Conservation (phyloP, 2,113 vertebrate genomes). For the Nannobrachium achirus region DNA sequence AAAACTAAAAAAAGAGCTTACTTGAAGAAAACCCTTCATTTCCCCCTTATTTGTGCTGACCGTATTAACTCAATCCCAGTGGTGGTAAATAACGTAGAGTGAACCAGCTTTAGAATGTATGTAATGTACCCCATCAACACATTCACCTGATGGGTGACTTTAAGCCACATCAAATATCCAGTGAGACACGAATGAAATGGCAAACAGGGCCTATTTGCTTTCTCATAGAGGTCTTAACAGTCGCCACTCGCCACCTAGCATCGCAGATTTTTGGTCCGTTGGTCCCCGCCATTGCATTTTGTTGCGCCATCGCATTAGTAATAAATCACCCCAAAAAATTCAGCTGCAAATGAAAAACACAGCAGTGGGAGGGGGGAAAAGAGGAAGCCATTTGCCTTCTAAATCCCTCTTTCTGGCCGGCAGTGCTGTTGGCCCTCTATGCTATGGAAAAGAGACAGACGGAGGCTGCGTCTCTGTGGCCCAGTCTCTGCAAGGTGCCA, state of each 20-base stretch:
- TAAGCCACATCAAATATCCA: neutral
- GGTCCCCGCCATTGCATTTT: too few species aligned
- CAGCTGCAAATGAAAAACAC: conserved; percentile 14
- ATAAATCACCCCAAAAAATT: conserved; percentile 15
- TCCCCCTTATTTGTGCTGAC: conserved; percentile 8
- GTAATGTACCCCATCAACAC: conserved; percentile 12
- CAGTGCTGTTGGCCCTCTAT: conserved; percentile 6
- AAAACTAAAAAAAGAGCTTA: conserved; percentile 42
- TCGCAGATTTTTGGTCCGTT: too few species aligned
- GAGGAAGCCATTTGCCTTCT: conserved; percentile 57
- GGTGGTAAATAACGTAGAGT: neutral
- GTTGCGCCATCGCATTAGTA: neutral
- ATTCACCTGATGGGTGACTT: conserved; percentile 6
- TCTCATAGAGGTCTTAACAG: neutral
- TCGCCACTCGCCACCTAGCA: too few species aligned
- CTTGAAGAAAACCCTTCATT: conserved; percentile 1
- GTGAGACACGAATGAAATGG: conserved; percentile 32
- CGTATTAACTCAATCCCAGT: conserved; percentile 29
- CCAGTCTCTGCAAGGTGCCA: conserved; percentile 60
- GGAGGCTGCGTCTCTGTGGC: conserved; percentile 39
- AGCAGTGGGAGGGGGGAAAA: conserved; percentile 20
- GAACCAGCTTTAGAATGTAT: neutral
- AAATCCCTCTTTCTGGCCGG: neutral
- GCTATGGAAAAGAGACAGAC: conserved; percentile 44
- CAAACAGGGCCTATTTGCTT: conserved; percentile 6